phyloP scores from a whole-genome alignment of 2,113 vertebrate species.

The Centropus unirufus region DNA sequence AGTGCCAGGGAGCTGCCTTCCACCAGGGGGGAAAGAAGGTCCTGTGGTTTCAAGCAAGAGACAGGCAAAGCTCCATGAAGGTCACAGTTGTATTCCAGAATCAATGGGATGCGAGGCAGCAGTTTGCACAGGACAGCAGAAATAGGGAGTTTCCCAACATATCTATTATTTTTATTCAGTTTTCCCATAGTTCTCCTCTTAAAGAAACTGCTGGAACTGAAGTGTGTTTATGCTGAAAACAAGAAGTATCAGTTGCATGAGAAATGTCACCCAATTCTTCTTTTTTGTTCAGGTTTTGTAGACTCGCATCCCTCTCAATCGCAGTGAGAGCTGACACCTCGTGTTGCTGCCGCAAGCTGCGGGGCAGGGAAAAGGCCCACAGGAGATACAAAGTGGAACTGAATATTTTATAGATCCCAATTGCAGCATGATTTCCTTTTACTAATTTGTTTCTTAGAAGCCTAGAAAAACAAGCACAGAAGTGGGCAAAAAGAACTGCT shows the following conservation, averaged over 20 bases:
- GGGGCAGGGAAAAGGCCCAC: not conserved
- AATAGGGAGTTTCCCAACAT: not conserved
- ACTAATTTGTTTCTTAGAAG: not conserved
- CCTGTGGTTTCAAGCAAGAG: not conserved
- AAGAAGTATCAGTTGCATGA: not conserved
- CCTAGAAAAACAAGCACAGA: not conserved
- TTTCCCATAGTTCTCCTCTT: not conserved
- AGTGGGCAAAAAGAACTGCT: not conserved
- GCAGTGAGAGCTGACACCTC: not conserved
- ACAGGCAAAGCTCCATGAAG: not conserved
- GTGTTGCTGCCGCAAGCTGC: not conserved
- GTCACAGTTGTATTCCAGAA: not conserved
- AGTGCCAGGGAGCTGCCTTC: not conserved
- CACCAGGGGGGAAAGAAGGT: not conserved
- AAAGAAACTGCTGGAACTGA: not conserved
- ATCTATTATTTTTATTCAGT: not conserved
- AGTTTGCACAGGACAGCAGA: not conserved
- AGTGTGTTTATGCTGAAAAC: not conserved
- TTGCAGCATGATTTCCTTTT: not conserved
- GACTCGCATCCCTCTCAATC: not conserved
- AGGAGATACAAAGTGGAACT: not conserved
- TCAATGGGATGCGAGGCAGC: not conserved
- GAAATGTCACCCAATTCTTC: not conserved
- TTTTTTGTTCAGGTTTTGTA: not conserved
- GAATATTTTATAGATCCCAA: not conserved